Conservation (phyloP, 2,888 invertebrate species). For the Nowickia ferox region DNA sequence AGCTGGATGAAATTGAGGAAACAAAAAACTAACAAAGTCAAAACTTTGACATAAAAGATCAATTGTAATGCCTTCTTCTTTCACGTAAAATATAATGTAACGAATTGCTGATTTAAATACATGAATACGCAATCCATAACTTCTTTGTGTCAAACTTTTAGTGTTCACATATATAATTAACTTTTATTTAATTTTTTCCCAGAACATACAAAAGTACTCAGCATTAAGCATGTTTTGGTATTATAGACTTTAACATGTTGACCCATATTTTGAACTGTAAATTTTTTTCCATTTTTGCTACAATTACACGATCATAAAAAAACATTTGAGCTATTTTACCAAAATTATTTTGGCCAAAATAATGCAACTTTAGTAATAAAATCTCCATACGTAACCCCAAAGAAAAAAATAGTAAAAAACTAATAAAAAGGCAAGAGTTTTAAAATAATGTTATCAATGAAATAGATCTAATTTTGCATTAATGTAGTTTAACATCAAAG, state of each 20-base stretch:
- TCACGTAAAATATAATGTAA: too few species aligned
- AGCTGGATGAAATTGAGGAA: too few species aligned
- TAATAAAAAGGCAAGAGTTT: slow-evolving; percentile 31
- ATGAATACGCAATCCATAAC: too few species aligned
- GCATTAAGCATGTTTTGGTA: neutral
- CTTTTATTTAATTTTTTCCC: neutral
- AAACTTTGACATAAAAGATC: too few species aligned
- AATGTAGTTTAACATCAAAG: slow-evolving; percentile 70
- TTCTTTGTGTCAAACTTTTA: too few species aligned
- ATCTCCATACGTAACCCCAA: slow-evolving; percentile 33
- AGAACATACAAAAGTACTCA: neutral
- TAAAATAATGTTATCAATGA: slow-evolving; percentile 57
- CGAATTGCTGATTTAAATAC: too few species aligned
- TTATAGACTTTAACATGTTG: slow-evolving; percentile 1
- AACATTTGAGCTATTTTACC: slow-evolving; percentile 22
- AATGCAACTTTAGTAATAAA: slow-evolving; percentile 26
- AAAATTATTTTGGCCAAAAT: slow-evolving; percentile 15
- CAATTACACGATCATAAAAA: slow-evolving; percentile 3
- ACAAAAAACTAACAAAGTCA: too few species aligned
- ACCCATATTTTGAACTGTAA: slow-evolving; percentile 44
- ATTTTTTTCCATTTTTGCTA: slow-evolving; percentile 11
- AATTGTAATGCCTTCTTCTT: too few species aligned
- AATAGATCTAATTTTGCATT: slow-evolving; percentile 68
- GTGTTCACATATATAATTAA: too few species aligned
- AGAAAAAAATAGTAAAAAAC: slow-evolving; percentile 4